A percentile compares a stretch with the other conserved stretches of the same genome.
phyloP scores from a whole-genome alignment of 2,113 vertebrate genomes.

The Motacilla alba region DNA sequence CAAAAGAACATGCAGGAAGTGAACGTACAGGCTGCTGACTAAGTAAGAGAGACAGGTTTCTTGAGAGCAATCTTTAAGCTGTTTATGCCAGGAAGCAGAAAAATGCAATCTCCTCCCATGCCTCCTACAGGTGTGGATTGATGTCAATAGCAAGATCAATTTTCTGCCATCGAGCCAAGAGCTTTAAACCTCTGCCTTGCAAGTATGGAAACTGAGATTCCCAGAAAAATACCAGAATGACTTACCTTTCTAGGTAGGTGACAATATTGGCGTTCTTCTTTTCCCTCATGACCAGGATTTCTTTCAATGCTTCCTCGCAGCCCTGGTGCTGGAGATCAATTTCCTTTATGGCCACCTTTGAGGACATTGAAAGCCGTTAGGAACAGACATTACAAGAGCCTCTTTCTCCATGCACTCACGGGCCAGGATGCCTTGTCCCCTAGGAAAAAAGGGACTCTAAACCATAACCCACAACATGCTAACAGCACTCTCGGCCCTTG shows the following conservation, averaged over 20 bases:
- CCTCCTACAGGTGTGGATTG: not conserved
- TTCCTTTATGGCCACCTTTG: constrained; percentile 94
- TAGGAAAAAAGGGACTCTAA: not conserved
- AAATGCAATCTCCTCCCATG: not conserved
- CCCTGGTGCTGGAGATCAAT: constrained; percentile 94
- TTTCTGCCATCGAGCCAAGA: not conserved
- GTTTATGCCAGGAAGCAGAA: not conserved
- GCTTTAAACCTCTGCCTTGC: not conserved
- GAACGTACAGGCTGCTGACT: not conserved
- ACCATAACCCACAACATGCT: no score
- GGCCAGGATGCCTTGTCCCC: not conserved
- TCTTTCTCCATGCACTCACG: fast-evolving
- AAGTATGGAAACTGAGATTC: not conserved
- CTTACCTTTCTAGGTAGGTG: constrained; percentile 95
- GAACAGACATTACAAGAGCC: not conserved
- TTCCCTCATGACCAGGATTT: constrained; percentile 88
- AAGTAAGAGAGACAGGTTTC: not conserved
- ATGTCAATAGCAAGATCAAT: not conserved
- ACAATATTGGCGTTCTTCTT: constrained; percentile 97
- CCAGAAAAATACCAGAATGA: not conserved
- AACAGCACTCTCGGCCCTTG: not conserved
- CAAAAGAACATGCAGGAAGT: not conserved
- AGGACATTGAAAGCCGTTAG: not conserved
- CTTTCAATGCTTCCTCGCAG: constrained; percentile 83
- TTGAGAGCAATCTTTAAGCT: not conserved